These are phyloP conservation scores for Colletes gigas DNA, from an alignment of 1,140 invertebrate genomes.

Conservation along the genomic window DNA sequence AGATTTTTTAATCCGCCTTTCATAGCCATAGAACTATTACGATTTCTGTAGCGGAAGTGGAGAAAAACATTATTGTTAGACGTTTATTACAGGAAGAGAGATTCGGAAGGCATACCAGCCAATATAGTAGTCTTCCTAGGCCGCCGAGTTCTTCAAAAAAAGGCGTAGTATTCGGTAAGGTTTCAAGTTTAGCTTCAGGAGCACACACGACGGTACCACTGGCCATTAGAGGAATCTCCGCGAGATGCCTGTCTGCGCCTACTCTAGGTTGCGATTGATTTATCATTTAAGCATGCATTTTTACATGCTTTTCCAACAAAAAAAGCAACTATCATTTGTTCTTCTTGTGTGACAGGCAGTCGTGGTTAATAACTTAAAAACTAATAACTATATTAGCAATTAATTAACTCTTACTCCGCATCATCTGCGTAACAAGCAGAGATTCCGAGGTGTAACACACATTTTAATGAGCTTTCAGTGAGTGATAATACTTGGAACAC, in stretches of 20 bases:
- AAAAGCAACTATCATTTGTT: conserved; percentile 4
- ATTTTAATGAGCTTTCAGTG: background rate
- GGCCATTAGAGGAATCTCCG: conserved; percentile 76
- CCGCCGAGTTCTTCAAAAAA: conserved; percentile 83
- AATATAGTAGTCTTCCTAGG: conserved; percentile 91
- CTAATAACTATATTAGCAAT: background rate
- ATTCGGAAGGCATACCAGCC: conserved; percentile 79
- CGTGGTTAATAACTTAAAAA: conserved; percentile 13
- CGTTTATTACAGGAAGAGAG: conserved; percentile 70
- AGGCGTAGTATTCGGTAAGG: conserved; percentile 87
- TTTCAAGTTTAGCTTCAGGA: conserved; percentile 76
- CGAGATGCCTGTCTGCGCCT: conserved; percentile 93
- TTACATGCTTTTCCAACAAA: conserved; percentile 39
- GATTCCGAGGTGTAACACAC: background rate
- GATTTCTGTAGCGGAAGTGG: too few relatives aligned
- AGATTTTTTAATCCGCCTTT: background rate
- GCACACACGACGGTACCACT: conserved; percentile 73
- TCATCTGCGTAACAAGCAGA: too few relatives aligned
- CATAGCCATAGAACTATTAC: background rate
- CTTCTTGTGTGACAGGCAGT: conserved; percentile 30
- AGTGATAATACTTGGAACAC: background rate
- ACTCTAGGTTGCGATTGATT: conserved; percentile 88
- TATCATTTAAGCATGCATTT: conserved; percentile 68
- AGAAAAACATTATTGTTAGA: conserved; percentile 1
- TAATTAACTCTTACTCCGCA: background rate